These are phyloP conservation scores for Corynorhinus townsendii DNA, from an alignment of 2,113 vertebrate species.

Conservation along the genomic window DNA sequence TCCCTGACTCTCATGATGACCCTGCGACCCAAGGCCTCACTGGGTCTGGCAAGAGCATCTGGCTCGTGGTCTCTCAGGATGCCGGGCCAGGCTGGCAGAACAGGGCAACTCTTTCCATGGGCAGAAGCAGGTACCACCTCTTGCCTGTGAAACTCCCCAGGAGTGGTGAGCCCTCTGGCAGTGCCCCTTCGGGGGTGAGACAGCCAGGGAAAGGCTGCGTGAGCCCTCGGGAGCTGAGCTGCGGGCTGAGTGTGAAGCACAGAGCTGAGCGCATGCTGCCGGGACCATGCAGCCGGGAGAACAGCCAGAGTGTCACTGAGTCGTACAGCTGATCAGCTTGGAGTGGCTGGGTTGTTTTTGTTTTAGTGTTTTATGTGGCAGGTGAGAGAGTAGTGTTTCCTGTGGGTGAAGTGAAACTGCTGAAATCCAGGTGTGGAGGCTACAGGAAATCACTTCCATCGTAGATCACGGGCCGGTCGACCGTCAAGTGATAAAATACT, in stretches of 20 bases:
- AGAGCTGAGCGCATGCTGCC: slow-evolving; percentile 58
- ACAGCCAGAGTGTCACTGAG: slow-evolving; percentile 1
- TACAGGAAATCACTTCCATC: slow-evolving; percentile 89
- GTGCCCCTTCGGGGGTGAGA: not conserved
- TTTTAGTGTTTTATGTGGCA: slow-evolving; percentile 54
- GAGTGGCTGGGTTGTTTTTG: not conserved
- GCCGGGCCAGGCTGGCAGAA: not conserved
- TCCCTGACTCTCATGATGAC: not conserved
- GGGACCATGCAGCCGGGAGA: accelerated
- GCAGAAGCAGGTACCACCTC: not conserved
- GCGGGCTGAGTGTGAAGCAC: slow-evolving; percentile 49
- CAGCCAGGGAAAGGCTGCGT: not conserved
- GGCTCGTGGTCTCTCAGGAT: not conserved
- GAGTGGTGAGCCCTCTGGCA: not conserved
- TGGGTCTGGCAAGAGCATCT: not conserved
- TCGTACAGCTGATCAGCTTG: slow-evolving; percentile 54
- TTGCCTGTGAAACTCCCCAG: not conserved
- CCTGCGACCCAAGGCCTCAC: not conserved
- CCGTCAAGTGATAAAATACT: slow-evolving; percentile 90
- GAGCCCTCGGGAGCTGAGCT: slow-evolving; percentile 30
- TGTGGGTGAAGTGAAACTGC: slow-evolving; percentile 49
- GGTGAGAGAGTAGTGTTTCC: slow-evolving; percentile 74
- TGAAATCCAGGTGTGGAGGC: slow-evolving; percentile 48
- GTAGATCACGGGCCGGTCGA: slow-evolving; percentile 87
- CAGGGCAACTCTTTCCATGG: accelerated